Percentiles rank a stretch among this genome's conserved stretches.
phyloP scores from a whole-genome alignment of 2,888 invertebrate genomes.

The Glyphotaelius pellucidus region DNA sequence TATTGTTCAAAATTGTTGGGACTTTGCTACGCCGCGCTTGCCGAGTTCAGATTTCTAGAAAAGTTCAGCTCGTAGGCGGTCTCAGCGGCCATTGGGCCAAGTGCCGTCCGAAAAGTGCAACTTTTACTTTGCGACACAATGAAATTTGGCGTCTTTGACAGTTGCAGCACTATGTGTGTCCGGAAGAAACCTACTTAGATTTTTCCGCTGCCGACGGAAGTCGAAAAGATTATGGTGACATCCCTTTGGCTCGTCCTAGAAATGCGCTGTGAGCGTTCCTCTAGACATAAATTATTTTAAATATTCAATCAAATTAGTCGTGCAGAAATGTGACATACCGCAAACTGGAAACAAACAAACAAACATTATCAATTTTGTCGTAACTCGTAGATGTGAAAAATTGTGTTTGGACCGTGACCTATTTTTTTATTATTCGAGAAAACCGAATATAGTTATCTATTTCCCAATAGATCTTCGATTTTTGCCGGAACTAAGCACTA shows the following conservation, averaged over 20 bases:
- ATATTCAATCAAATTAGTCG: too few species aligned
- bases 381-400: neutral
- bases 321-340: neutral
- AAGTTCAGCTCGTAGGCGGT: neutral
- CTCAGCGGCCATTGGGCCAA: conserved; percentile 40
- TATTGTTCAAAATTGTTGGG: neutral
- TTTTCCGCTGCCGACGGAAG: neutral
- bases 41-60: neutral
- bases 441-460: neutral
- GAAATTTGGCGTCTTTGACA: conserved; percentile 25
- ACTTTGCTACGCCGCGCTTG: neutral
- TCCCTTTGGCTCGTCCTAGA: too few species aligned
- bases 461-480: neutral
- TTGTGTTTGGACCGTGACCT: neutral
- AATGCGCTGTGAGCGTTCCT: too few species aligned
- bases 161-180: neutral
- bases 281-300: neutral
- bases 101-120: conserved; percentile 43
- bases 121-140: conserved; percentile 24
- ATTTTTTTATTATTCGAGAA: neutral
- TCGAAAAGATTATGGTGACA: neutral
- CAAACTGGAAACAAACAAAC: neutral
- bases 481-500: neutral
- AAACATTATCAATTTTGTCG: neutral
- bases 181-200: neutral